These are phyloP conservation scores for Acrobasis consociella DNA, from an alignment of 2,888 invertebrate species.

Conservation along the genomic window DNA sequence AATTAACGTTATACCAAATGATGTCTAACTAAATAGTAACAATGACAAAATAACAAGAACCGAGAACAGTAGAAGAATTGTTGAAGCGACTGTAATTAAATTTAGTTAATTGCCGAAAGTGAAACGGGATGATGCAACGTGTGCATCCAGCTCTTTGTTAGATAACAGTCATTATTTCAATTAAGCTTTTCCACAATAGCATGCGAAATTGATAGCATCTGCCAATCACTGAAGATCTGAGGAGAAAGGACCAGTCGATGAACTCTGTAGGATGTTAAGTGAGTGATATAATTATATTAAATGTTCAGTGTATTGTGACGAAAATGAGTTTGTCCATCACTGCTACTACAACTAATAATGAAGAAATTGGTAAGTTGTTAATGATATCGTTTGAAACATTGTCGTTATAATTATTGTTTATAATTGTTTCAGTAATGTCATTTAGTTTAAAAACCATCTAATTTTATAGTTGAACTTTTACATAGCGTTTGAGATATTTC, in stretches of 20 bases:
- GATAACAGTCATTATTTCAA: conserved; percentile 52
- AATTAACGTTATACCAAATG: too few relatives aligned
- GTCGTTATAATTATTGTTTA: background rate
- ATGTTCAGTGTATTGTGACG: conserved; percentile 37
- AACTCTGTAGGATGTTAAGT: conserved; percentile 32
- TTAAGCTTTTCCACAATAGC: conserved; percentile 39
- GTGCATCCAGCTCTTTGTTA: conserved; percentile 44
- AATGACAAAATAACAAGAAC: background rate
- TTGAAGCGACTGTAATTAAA: conserved; percentile 14
- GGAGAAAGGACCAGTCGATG: conserved; percentile 37
- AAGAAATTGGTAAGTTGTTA: conserved; percentile 68
- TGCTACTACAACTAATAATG: conserved; percentile 52
- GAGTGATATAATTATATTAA: conserved; percentile 32
- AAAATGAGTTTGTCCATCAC: conserved; percentile 65
- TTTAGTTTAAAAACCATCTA: too few relatives aligned
- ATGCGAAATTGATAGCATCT: conserved; percentile 40
- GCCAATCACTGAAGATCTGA: conserved; percentile 35
- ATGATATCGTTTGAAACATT: background rate
- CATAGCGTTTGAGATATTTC: too few relatives aligned
- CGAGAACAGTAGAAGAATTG: background rate
- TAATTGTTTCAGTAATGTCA: background rate
- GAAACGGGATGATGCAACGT: conserved; percentile 39
- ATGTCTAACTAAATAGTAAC: background rate
- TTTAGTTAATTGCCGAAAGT: conserved; percentile 25
- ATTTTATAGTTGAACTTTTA: too few relatives aligned